These are phyloP conservation scores for Alloscopus bannaensis DNA, from an alignment of 2,888 invertebrate species.

Conservation along the genomic window DNA sequence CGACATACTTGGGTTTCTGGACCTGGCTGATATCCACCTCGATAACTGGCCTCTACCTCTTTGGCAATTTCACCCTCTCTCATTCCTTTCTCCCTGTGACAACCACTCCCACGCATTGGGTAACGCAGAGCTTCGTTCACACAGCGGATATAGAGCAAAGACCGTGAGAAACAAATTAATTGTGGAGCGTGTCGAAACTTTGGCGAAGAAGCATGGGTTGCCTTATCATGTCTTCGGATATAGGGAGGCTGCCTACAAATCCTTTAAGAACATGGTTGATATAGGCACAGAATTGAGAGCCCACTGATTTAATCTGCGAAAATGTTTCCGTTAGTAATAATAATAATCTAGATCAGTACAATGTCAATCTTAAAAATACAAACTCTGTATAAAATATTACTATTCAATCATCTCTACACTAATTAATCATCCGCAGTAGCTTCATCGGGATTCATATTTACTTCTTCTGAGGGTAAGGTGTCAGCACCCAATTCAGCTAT, in stretches of 20 bases:
- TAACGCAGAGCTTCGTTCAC: conserved; percentile 55
- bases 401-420: no score
- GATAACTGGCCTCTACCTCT: neutral
- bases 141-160: conserved; percentile 56
- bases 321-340: no score
- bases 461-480: no score
- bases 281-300: neutral
- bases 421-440: no score
- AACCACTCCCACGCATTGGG: conserved; percentile 62
- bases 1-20: neutral
- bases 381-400: no score
- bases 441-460: no score
- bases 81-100: conserved; percentile 61
- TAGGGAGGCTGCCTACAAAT: neutral
- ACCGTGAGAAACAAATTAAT: neutral
- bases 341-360: no score
- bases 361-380: no score
- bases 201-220: conserved; percentile 42
- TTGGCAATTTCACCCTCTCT: conserved; percentile 44
- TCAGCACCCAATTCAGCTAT: neutral
- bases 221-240: conserved; percentile 30
- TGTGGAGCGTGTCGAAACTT: conserved; percentile 2
- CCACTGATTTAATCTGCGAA: no score
- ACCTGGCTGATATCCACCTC: neutral
- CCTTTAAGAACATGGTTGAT: neutral